A percentile compares a stretch with the other conserved stretches of the same genome.
These are phyloP conservation scores for Globia sparganii DNA, from an alignment of 2,888 invertebrate species.

Conservation along the genomic window DNA sequence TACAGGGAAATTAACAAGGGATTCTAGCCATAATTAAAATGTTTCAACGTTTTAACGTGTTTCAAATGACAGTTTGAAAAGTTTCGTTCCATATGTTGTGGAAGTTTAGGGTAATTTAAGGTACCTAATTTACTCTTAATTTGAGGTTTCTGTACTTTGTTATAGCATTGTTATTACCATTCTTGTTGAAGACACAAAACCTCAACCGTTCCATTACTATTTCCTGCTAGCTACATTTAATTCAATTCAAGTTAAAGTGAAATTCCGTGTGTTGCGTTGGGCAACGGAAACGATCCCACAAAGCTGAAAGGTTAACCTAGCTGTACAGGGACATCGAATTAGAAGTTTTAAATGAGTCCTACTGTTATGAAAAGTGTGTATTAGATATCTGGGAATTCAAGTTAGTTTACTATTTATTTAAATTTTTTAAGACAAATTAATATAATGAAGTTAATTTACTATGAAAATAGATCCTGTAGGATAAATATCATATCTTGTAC, in stretches of 20 bases:
- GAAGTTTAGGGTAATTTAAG: constrained; percentile 51
- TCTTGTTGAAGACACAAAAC: constrained; percentile 35
- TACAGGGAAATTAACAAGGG: constrained; percentile 50
- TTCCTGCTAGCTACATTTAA: constrained; percentile 23
- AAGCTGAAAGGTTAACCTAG: constrained; percentile 32
- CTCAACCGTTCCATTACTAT: constrained; percentile 34
- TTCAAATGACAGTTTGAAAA: constrained; percentile 65
- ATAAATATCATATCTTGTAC: neutral
- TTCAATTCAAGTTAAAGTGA: constrained; percentile 49
- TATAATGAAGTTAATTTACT: too few species aligned
- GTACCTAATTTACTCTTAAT: constrained; percentile 56
- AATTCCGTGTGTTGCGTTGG: constrained; percentile 53
- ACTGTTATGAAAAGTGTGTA: constrained; percentile 1
- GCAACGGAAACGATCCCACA: constrained; percentile 31
- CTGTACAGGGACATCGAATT: constrained; percentile 12
- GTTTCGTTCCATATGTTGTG: constrained; percentile 48
- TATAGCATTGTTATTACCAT: constrained; percentile 33
- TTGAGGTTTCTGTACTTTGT: constrained; percentile 50
- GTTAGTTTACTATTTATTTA: neutral
- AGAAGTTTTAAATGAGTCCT: constrained; percentile 22
- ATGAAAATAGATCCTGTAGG: too few species aligned
- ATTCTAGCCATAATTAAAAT: constrained; percentile 62
- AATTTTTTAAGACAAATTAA: neutral
- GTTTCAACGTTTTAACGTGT: constrained; percentile 61
- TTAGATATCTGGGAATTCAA: neutral